Percentiles rank a stretch among this genome's conserved stretches.
phyloP scores from a whole-genome alignment of 2,113 vertebrate genomes.

The Fulmarus glacialis region DNA sequence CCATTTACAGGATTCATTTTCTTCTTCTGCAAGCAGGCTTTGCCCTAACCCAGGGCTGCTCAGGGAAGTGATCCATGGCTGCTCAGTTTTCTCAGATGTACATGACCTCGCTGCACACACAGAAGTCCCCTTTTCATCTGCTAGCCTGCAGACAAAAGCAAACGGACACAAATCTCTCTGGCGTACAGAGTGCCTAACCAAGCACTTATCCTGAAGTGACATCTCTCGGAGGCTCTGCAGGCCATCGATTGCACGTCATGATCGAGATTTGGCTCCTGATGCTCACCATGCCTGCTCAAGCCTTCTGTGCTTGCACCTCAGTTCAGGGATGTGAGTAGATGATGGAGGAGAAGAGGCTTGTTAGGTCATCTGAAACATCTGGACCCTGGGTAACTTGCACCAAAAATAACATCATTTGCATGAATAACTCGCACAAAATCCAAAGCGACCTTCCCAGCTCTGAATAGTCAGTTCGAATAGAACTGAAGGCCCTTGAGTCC shows the following conservation, averaged over 20 bases:
- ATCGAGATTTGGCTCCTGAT: not conserved
- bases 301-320: not conserved
- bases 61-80: not conserved
- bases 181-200: not conserved
- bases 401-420: not conserved
- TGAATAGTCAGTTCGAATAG: fast-evolving
- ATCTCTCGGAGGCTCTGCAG: not conserved
- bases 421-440: not conserved
- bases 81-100: not conserved
- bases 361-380: not conserved
- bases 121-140: not conserved
- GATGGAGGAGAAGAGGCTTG: not conserved
- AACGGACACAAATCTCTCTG: not conserved
- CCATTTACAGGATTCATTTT: not conserved
- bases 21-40: not conserved
- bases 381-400: too few relatives aligned
- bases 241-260: fast-evolving
- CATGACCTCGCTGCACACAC: fast-evolving
- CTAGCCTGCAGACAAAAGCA: not conserved
- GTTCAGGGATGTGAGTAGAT: not conserved
- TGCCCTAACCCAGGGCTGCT: not conserved
- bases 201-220: not conserved
- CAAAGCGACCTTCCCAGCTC: not conserved
- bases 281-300: fast-evolving
- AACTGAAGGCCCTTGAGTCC: not conserved